These are phyloP conservation scores for Pseudopipra pipra DNA, from an alignment of 2,113 vertebrate genomes.

Conservation along the genomic window DNA sequence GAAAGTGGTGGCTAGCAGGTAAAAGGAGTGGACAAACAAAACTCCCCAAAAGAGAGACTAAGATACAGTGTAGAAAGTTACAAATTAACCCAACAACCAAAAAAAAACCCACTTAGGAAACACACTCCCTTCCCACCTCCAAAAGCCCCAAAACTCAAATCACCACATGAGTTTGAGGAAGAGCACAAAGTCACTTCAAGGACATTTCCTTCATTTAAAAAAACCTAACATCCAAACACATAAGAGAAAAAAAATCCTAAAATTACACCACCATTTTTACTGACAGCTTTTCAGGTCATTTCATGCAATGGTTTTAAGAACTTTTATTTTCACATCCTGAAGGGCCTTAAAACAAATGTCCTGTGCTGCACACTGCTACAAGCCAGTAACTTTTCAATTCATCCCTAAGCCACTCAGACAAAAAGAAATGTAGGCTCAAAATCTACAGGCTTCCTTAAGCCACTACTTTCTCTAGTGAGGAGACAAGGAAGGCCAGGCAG, in stretches of 20 bases:
- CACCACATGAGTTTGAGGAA: neutral
- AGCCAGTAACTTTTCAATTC: neutral
- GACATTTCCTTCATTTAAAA: neutral
- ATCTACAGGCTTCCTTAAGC: neutral
- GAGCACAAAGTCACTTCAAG: neutral
- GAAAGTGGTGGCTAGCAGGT: neutral
- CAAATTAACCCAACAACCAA: neutral
- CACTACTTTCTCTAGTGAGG: neutral
- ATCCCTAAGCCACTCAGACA: neutral
- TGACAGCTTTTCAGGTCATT: neutral
- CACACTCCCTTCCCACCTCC: neutral
- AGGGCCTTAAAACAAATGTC: neutral
- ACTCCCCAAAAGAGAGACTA: neutral
- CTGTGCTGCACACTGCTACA: neutral
- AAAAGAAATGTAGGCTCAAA: neutral
- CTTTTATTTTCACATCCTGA: neutral
- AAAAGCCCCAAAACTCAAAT: neutral
- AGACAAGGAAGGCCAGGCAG: neutral
- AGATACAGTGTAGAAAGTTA: neutral
- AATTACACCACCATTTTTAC: neutral
- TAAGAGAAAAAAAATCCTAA: neutral
- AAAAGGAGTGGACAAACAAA: neutral
- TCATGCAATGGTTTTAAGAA: neutral
- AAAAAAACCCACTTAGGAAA: neutral
- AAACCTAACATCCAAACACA: neutral